Conservation (phyloP, 2,888 invertebrate species). For the Epinotia demarniana region DNA sequence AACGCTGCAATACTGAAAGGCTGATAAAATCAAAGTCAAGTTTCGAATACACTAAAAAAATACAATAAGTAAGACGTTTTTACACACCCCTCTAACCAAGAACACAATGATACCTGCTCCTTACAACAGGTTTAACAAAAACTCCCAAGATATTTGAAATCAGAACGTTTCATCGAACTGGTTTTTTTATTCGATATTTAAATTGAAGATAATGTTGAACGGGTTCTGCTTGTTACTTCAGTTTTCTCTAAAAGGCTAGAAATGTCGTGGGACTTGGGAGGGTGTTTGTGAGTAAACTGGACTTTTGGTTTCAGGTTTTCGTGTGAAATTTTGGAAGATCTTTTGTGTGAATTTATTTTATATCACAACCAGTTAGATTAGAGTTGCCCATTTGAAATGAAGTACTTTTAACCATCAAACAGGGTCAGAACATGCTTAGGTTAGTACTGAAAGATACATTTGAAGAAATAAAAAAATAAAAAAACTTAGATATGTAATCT, state of each 20-base stretch:
- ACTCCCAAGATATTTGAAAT: constrained; percentile 50
- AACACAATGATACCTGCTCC: constrained; percentile 39
- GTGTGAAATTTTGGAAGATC: constrained; percentile 25
- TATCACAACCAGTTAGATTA: background rate
- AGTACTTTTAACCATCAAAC: too few relatives aligned
- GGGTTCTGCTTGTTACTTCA: constrained; percentile 18
- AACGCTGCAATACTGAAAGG: background rate
- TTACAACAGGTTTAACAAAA: constrained; percentile 42
- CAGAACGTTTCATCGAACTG: constrained; percentile 50
- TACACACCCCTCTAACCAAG: constrained; percentile 13
- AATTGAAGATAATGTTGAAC: constrained; percentile 37
- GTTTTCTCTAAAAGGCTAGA: constrained; percentile 45
- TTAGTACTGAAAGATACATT: too few relatives aligned
- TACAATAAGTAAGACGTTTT: constrained; percentile 22
- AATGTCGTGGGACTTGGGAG: constrained; percentile 46
- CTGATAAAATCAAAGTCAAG: constrained; percentile 16
- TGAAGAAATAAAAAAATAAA: too few relatives aligned
- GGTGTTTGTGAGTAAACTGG: constrained; percentile 30
- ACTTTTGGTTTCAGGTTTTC: constrained; percentile 33
- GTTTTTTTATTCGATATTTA: constrained; percentile 54
- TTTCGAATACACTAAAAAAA: constrained; percentile 21
- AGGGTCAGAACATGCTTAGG: too few relatives aligned
- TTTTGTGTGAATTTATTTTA: background rate
- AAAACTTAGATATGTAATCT: too few relatives aligned
- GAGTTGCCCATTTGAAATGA: background rate